Conservation (phyloP, 2,888 invertebrate species). For the Philonicus albiceps region DNA sequence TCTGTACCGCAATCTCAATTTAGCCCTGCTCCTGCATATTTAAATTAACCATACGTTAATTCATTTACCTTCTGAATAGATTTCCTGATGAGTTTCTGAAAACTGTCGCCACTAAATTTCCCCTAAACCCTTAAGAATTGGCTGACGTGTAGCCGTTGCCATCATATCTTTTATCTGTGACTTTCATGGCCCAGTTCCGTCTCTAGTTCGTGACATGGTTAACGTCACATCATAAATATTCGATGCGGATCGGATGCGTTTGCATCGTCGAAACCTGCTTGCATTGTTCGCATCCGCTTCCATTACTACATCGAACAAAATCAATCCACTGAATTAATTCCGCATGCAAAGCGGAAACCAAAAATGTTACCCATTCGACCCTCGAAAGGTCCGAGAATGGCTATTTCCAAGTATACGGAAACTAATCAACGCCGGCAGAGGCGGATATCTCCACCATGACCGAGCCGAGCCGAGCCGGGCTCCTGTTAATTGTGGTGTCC, state of each 20-base stretch:
- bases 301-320: conserved; percentile 4
- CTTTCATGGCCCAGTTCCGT: background rate
- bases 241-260: background rate
- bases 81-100: background rate
- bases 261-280: background rate
- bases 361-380: background rate
- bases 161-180: background rate
- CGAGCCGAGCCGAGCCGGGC: too few species aligned
- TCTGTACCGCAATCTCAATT: background rate
- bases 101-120: background rate
- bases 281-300: background rate
- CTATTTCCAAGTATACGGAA: background rate
- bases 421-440: conserved; percentile 2
- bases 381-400: background rate
- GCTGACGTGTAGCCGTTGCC: background rate
- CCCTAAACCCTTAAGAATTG: background rate
- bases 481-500: conserved; percentile 2
- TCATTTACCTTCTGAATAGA: background rate
- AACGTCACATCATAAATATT: background rate
- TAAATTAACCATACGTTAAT: background rate
- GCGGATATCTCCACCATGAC: background rate
- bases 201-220: background rate
- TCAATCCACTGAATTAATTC: background rate
- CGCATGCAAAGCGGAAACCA: background rate
- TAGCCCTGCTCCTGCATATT: background rate